A percentile compares a stretch with the other conserved stretches of the same genome.
Evolutionary conservation across 2,113 vertebrate species (phyloP).

Genomic region (Tragulus kanchil): DNA sequence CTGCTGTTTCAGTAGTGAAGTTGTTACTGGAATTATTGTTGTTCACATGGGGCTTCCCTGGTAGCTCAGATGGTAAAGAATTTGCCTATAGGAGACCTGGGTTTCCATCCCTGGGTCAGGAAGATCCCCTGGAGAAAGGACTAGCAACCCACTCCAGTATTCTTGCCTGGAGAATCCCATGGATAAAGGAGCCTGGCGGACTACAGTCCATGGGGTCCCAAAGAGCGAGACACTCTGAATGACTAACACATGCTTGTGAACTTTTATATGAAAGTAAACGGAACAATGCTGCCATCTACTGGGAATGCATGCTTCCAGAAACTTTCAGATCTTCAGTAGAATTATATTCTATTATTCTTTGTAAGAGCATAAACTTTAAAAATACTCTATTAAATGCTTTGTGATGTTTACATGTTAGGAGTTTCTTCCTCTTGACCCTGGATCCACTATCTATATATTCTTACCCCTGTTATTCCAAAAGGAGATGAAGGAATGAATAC

Average conservation of each 20-base stretch:
- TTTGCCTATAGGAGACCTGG: neutral
- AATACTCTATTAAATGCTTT: neutral
- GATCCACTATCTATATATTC: no score
- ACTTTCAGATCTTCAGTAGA: fast-evolving
- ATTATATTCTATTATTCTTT: neutral
- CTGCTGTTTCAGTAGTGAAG: neutral
- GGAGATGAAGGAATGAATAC: neutral
- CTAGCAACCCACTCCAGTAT: neutral
- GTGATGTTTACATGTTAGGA: neutral
- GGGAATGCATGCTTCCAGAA: neutral
- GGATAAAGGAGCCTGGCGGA: neutral
- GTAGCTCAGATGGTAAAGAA: neutral
- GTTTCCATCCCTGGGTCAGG: neutral
- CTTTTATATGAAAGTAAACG: neutral
- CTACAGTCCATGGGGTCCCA: neutral
- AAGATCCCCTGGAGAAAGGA: neutral
- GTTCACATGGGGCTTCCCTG: neutral
- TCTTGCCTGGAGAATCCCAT: neutral
- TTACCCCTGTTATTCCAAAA: neutral
- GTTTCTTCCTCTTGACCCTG: neutral
- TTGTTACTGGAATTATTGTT: neutral
- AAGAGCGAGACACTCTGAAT: neutral
- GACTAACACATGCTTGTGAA: fast-evolving
- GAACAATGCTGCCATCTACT: slow-evolving; percentile 79
- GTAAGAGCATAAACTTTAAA: neutral